Evolutionary conservation across 2,888 invertebrate genomes (phyloP).

Genomic region (Chelonus formosanus): DNA sequence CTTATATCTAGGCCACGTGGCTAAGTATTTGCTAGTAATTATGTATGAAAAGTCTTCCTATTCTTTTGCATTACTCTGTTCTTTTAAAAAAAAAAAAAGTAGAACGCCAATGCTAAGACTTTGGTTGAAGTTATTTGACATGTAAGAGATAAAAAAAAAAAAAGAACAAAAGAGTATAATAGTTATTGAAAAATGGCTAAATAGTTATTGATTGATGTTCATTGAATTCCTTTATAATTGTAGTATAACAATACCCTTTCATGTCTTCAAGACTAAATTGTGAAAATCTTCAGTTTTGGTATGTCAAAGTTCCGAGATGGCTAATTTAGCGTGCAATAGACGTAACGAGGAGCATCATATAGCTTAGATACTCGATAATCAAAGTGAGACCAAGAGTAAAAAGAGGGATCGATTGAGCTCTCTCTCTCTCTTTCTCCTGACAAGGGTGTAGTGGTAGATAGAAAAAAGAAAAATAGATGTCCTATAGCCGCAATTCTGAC

Average conservation of each 20-base stretch:
- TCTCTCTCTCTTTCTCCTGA: not conserved
- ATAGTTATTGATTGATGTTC: not conserved
- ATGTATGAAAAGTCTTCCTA: slow-evolving; percentile 10
- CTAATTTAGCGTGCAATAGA: slow-evolving; percentile 24
- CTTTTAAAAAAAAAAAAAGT: slow-evolving; percentile 1
- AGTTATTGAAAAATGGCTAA: not conserved
- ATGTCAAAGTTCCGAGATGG: slow-evolving; percentile 6
- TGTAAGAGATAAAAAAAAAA: slow-evolving; percentile 8
- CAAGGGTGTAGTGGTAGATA: not conserved
- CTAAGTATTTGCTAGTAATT: slow-evolving; percentile 15
- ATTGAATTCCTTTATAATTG: too few relatives aligned
- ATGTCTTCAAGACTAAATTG: too few relatives aligned
- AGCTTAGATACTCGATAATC: slow-evolving; percentile 20
- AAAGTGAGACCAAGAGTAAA: slow-evolving; percentile 18
- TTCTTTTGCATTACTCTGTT: slow-evolving; percentile 3
- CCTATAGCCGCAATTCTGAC: slow-evolving; percentile 23
- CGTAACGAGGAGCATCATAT: slow-evolving; percentile 14
- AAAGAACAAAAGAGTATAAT: slow-evolving; percentile 6
- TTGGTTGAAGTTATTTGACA: slow-evolving; percentile 20
- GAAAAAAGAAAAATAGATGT: slow-evolving; percentile 14
- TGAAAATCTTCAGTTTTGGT: not conserved
- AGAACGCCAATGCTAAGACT: slow-evolving; percentile 19
- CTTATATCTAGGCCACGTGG: slow-evolving; percentile 31
- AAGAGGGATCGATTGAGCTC: slow-evolving; percentile 25
- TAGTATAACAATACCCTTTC: too few relatives aligned